Evolutionary conservation across 2,113 vertebrate species (phyloP).

Genomic region (Oncorhynchus kisutch): DNA sequence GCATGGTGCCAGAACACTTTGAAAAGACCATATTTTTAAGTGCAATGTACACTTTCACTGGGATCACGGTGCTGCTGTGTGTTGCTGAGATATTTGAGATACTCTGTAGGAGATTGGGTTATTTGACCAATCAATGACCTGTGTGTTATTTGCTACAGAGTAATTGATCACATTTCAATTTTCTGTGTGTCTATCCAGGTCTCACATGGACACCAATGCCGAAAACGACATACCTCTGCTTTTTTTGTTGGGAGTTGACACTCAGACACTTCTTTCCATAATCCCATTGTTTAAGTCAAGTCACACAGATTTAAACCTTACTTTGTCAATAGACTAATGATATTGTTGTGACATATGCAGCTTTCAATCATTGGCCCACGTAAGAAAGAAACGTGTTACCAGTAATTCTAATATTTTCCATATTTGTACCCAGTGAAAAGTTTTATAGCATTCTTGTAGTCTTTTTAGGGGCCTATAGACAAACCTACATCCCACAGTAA

Average conservation of each 20-base stretch:
- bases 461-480: background rate
- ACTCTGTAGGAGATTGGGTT: constrained; percentile 77
- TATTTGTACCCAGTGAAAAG: background rate
- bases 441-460: background rate
- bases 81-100: constrained; percentile 85
- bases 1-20: constrained; percentile 87
- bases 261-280: background rate
- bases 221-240: constrained; percentile 38
- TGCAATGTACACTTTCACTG: constrained; percentile 86
- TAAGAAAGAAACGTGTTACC: background rate
- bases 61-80: constrained; percentile 82
- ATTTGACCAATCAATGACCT: constrained; percentile 74
- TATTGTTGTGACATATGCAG: background rate
- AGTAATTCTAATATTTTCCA: background rate
- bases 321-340: too few relatives aligned
- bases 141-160: constrained; percentile 15
- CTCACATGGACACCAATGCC: constrained; percentile 36
- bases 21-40: constrained; percentile 91
- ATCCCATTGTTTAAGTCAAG: background rate
- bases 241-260: background rate
- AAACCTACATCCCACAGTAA: background rate
- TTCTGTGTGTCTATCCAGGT: constrained; percentile 40
- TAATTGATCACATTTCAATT: constrained; percentile 36
- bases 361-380: background rate
- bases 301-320: too few relatives aligned